Evolutionary conservation across 2,113 vertebrate species (phyloP).

Genomic region (Lepus timidus): DNA sequence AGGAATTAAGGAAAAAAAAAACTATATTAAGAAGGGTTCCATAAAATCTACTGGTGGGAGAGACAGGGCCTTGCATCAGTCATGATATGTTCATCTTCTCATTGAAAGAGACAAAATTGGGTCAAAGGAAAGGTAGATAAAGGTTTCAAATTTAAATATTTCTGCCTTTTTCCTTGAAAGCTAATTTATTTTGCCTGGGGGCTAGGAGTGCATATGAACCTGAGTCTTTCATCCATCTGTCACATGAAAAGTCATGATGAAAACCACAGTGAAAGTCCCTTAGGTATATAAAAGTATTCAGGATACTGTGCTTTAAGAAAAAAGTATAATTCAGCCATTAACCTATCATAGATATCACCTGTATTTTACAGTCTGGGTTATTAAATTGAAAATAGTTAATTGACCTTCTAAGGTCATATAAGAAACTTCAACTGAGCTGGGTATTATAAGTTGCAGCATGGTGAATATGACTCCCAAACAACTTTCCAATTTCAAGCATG

Average conservation of each 20-base stretch:
- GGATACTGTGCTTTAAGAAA: background rate
- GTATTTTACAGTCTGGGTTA: background rate
- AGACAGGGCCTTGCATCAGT: background rate
- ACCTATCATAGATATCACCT: background rate
- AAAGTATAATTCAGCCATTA: background rate
- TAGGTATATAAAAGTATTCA: background rate
- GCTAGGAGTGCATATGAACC: background rate
- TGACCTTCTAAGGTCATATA: background rate
- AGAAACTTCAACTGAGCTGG: constrained; percentile 1
- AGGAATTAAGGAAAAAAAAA: background rate
- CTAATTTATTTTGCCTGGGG: constrained; percentile 55
- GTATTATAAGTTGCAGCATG: background rate
- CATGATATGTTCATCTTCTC: constrained; percentile 32
- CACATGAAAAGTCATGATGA: constrained; percentile 27
- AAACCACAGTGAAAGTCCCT: background rate
- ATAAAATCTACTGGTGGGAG: background rate
- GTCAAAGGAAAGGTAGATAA: constrained; percentile 54
- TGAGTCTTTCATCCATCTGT: constrained; percentile 32
- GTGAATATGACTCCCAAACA: background rate
- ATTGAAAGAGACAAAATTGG: constrained; percentile 62
- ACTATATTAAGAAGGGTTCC: background rate
- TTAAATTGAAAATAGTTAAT: background rate
- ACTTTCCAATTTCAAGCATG: constrained; percentile 2
- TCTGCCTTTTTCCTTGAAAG: constrained; percentile 50
- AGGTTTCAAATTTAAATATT: constrained; percentile 67